A percentile compares a stretch with the other conserved stretches of the same genome.
Conservation (phyloP, 92 coral and sea anemone genomes). For the Palythoa heliodiscus region DNA sequence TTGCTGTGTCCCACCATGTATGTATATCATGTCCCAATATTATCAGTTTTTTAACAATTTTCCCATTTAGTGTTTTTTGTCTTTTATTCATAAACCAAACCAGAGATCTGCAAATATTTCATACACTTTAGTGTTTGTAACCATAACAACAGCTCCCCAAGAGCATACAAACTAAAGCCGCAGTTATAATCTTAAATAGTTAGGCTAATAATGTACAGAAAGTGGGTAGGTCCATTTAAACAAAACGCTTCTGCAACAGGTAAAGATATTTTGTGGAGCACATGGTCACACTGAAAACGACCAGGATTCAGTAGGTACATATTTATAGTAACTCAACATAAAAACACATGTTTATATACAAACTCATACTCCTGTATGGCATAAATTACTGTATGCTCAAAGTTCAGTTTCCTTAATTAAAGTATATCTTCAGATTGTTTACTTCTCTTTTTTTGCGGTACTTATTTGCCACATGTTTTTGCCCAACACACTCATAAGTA, state of each 20-base stretch:
- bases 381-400: constrained; percentile 7
- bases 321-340: neutral
- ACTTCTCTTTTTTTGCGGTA: constrained; percentile 48
- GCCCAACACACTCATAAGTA: constrained; percentile 43
- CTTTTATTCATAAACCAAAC: neutral
- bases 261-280: constrained; percentile 3
- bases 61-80: neutral
- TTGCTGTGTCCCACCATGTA: no score
- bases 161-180: constrained; percentile 6
- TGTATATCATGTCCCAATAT: constrained; percentile 35
- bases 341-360: neutral
- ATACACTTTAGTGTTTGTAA: neutral
- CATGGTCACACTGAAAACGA: constrained; percentile 8
- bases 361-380: constrained; percentile 14
- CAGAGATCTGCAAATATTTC: neutral
- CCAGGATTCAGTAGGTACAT: neutral
- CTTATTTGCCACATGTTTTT: constrained; percentile 44
- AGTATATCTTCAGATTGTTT: constrained; percentile 49
- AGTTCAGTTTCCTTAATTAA: constrained; percentile 55
- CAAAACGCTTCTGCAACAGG: constrained; percentile 14
- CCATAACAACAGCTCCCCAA: neutral
- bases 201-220: constrained; percentile 9
- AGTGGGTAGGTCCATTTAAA: neutral
- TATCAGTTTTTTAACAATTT: constrained; percentile 3
- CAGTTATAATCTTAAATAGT: neutral